Percentiles rank a stretch among this genome's conserved stretches.
Conservation (phyloP, 2,113 vertebrate species). For the Rhinolophus ferrumequinum region DNA sequence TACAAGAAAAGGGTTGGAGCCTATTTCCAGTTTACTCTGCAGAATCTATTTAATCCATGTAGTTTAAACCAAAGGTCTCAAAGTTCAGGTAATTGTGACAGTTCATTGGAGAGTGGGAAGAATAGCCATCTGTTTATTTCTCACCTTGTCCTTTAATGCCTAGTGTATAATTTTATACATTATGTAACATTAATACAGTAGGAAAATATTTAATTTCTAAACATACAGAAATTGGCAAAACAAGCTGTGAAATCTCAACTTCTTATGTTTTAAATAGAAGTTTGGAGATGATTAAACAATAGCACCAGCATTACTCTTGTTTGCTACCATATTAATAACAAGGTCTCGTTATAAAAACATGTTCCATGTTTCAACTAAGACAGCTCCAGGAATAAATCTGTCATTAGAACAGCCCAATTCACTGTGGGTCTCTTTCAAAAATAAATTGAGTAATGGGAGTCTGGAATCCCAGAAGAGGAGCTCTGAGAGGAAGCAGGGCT, state of each 20-base stretch:
- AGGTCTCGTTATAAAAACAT: conserved; percentile 21
- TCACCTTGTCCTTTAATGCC: background rate
- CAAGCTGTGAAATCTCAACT: background rate
- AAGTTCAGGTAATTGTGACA: background rate
- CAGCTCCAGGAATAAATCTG: background rate
- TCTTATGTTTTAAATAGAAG: background rate
- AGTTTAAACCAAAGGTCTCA: conserved; percentile 12
- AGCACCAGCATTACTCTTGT: background rate
- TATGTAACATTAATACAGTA: background rate
- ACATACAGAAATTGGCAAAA: background rate
- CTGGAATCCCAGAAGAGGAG: background rate
- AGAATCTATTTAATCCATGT: background rate
- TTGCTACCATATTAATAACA: background rate
- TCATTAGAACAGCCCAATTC: background rate
- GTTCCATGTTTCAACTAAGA: background rate
- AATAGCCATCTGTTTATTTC: background rate
- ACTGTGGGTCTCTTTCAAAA: background rate
- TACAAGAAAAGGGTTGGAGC: background rate
- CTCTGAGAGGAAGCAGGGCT: background rate
- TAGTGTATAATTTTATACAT: background rate
- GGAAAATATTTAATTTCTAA: background rate
- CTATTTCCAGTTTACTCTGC: background rate
- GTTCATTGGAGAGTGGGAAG: background rate
- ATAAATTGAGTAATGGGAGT: background rate
- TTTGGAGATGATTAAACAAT: background rate